phyloP scores from a whole-genome alignment of 2,113 vertebrate species.

The Pygoscelis adeliae region DNA sequence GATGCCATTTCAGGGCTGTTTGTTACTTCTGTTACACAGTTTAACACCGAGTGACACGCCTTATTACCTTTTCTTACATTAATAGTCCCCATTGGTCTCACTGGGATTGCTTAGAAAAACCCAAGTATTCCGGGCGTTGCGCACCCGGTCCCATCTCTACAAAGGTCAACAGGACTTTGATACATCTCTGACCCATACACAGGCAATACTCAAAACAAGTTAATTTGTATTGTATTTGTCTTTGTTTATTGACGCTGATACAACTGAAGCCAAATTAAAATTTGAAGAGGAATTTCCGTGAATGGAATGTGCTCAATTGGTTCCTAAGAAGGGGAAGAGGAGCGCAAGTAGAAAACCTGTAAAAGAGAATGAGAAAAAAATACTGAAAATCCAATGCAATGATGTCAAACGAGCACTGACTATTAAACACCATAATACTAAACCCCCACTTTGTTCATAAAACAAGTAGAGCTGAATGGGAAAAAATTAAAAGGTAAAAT shows the following conservation, averaged over 20 bases:
- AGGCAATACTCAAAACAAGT: neutral
- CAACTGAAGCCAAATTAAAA: neutral
- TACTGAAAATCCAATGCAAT: neutral
- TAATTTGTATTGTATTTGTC: neutral
- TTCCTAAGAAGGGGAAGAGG: neutral
- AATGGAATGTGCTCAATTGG: neutral
- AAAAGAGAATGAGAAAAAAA: neutral
- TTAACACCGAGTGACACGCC: neutral
- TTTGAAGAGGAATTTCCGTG: neutral
- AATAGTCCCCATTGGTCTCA: neutral
- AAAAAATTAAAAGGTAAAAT: neutral
- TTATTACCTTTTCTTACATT: neutral
- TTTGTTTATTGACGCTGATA: neutral
- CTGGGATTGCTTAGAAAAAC: neutral
- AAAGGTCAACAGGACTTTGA: neutral
- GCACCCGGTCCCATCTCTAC: neutral
- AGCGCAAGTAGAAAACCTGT: neutral
- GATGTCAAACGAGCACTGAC: neutral
- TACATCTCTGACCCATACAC: neutral
- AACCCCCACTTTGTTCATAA: neutral
- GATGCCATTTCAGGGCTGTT: neutral
- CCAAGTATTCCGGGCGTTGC: neutral
- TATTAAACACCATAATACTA: neutral
- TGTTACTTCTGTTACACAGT: neutral
- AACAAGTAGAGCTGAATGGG: neutral